These are phyloP conservation scores for Ophion ellenae DNA, from an alignment of 2,888 invertebrate species.

Conservation along the genomic window DNA sequence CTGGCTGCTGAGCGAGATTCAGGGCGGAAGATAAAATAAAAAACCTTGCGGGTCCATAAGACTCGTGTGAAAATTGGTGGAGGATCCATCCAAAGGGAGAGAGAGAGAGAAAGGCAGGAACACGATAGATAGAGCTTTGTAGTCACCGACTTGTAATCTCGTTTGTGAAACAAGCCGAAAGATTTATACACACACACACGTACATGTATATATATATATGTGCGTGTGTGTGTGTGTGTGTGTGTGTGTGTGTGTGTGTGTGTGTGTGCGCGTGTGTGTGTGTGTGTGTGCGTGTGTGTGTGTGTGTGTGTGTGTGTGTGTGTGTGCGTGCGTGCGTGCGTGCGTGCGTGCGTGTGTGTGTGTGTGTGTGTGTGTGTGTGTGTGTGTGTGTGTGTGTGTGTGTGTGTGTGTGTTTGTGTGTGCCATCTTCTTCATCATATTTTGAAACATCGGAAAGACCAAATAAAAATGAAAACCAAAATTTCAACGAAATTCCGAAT, in stretches of 20 bases:
- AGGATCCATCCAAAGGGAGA: conserved; percentile 21
- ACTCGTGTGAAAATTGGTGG: conserved; percentile 43
- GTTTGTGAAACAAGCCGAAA: conserved; percentile 83
- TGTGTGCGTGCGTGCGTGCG: too few species aligned
- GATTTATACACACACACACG: conserved; percentile 40
- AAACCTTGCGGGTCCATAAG: conserved; percentile 1
- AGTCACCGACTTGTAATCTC: conserved; percentile 77
- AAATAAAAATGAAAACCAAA: not conserved
- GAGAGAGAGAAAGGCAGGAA: conserved; percentile 49
- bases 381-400: too few species aligned
- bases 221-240: too few species aligned
- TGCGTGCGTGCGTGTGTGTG: too few species aligned
- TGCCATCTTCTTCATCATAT: not conserved
- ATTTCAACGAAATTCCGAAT: not conserved
- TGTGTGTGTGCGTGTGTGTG: too few species aligned
- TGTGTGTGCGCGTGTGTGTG: too few species aligned
- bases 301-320: too few species aligned
- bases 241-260: too few species aligned
- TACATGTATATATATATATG: not conserved
- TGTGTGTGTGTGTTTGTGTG: too few species aligned
- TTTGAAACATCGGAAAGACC: not conserved
- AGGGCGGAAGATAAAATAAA: not conserved
- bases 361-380: too few species aligned
- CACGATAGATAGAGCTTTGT: conserved; percentile 77
- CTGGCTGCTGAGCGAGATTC: not conserved